Evolutionary conservation across 2,888 invertebrate genomes (phyloP).

Genomic region (Cerastis leucographa): DNA sequence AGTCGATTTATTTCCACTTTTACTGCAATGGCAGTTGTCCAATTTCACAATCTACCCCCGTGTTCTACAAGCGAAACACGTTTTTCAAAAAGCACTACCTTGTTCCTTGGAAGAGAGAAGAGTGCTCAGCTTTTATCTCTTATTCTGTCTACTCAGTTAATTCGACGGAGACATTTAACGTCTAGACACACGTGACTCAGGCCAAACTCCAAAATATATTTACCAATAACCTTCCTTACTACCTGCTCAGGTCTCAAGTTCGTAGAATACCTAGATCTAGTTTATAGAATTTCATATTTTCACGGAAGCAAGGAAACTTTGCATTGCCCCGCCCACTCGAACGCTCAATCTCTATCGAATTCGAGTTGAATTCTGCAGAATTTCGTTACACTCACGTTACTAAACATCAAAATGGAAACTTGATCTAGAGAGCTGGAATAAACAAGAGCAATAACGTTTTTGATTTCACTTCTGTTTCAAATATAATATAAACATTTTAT

Average conservation of each 20-base stretch:
- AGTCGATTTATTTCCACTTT: slow-evolving; percentile 89
- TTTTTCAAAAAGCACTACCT: slow-evolving; percentile 82
- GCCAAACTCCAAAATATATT: slow-evolving; percentile 36
- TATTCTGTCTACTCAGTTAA: slow-evolving; percentile 69
- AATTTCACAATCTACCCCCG: slow-evolving; percentile 85
- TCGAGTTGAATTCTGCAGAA: slow-evolving; percentile 34
- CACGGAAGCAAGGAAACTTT: slow-evolving; percentile 34
- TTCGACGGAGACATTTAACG: slow-evolving; percentile 55
- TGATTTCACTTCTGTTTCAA: slow-evolving; percentile 53
- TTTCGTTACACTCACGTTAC: slow-evolving; percentile 38
- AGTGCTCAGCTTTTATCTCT: slow-evolving; percentile 70
- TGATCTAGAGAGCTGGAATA: slow-evolving; percentile 28
- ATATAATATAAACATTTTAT: slow-evolving; percentile 63
- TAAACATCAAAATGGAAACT: slow-evolving; percentile 48
- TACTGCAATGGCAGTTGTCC: slow-evolving; percentile 89
- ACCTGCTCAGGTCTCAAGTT: slow-evolving; percentile 28
- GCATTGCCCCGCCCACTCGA: slow-evolving; percentile 25
- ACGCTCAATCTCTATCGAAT: slow-evolving; percentile 51
- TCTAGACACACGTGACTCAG: slow-evolving; percentile 53
- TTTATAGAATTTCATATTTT: slow-evolving; percentile 52
- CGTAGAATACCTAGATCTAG: slow-evolving; percentile 30
- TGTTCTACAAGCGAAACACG: slow-evolving; percentile 85
- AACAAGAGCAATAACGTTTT: slow-evolving; percentile 21
- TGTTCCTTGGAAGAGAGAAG: slow-evolving; percentile 71
- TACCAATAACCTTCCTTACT: slow-evolving; percentile 20